Base-by-base conservation (phyloP, 1,140 invertebrate genomes). In the Leptopilina boulardi region DNA sequence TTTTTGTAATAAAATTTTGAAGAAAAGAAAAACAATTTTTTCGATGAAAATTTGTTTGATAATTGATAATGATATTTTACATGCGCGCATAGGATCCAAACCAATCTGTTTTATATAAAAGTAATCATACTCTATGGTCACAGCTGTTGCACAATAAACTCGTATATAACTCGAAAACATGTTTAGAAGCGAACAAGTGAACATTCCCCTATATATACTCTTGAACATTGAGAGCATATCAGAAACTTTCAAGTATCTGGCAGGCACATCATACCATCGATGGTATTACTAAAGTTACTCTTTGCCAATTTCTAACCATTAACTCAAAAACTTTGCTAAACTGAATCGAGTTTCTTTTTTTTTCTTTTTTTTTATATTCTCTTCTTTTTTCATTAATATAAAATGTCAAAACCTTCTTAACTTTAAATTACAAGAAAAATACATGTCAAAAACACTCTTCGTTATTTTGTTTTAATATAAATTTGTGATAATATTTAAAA, bases 231-330 rank as follows among this genome's bases (percentile, higher is more conserved):
- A 51, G 47, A 51, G 47, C 47, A 51, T 51, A 51, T 51, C 47
- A 51, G 47, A 51, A 51, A 51, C n/a, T 51, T 51, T 51, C 47
- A 51, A 51, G 47, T 51, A 51, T 51, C 47, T 51, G 47, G 47
- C 47, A 51, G 47, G 47, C 47, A 51, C 47, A 51, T 51, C 47
- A 51, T 51, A 51, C 47, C 47, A 51, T 51, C 47, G n/a, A 51
- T 51, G 47, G 47, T 51, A 51, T 51, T 51, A 51, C 47, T 51
- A 51, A 51, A 51, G 47, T 51, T 51, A 51, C 47, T 51, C 47
- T 51, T 18, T 51, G 47, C n/a, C 47, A 51, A 51, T 51, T 51
- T 51, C 47, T 18, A 51, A 51, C 47, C 47, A 51, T 51, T 51
- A 51, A 18, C 47, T 51, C 47, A 51, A n/a, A n/a, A 51, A 51